Percentiles rank a stretch among this genome's conserved stretches.
Conservation (phyloP, 1,140 invertebrate genomes). For the Nylanderia fulva region DNA sequence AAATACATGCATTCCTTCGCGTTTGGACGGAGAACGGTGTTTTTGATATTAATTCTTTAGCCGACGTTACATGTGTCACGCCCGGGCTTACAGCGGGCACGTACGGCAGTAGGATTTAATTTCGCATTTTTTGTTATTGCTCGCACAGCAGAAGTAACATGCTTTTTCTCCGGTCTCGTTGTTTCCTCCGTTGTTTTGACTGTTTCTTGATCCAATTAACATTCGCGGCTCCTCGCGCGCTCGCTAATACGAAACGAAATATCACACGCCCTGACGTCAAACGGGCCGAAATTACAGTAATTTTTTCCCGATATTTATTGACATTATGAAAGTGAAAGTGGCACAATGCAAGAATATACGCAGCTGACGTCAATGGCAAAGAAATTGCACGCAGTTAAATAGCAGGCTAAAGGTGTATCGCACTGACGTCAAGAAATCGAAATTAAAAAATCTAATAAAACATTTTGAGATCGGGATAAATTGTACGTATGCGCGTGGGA, state of each 20-base stretch:
- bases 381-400: constrained; percentile 25
- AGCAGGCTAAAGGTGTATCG: constrained; percentile 8
- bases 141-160: constrained; percentile 18
- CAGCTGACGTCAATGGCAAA: constrained; percentile 54
- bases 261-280: constrained; percentile 33
- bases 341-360: not conserved
- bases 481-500: not conserved
- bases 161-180: constrained; percentile 4
- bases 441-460: not conserved
- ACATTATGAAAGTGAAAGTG: constrained; percentile 29
- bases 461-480: constrained; percentile 5
- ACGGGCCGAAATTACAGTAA: not conserved
- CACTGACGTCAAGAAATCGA: constrained; percentile 32
- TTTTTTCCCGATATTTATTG: not conserved
- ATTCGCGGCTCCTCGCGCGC: not conserved
- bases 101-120: constrained; percentile 47
- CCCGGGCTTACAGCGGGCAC: constrained; percentile 44
- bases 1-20: constrained; percentile 55
- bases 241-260: constrained; percentile 32
- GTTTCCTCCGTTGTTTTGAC: constrained; percentile 2
- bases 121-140: constrained; percentile 56
- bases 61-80: constrained; percentile 57
- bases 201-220: constrained; percentile 45
- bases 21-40: constrained; percentile 52
- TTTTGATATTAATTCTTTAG: constrained; percentile 73